Base-by-base conservation (phyloP, 35 echinoderm and acorn worm genomes). In the Strongylocentrotus purpuratus region DNA sequence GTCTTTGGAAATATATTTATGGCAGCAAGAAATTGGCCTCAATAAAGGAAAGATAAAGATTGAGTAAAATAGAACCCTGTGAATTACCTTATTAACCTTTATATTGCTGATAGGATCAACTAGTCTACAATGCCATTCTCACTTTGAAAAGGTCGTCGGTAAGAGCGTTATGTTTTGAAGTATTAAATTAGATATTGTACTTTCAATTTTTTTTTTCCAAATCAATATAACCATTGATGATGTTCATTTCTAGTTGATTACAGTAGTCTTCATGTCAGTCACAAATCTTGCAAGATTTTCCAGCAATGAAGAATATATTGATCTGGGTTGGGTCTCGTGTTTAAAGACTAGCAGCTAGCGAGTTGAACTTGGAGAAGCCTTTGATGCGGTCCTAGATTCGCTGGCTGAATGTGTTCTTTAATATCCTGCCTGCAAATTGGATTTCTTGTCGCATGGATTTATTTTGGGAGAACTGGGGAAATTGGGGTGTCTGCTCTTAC, bases 361-460 rank as follows among this genome's bases (percentile, higher is more conserved):
- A 78, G 20, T 78, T 78, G 65, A 78, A 78, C 65, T 78, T 78
- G 65, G 15, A 28, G 65, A 78, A 78, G 17, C 65, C 65, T 78
- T 78, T 78, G 65, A 78, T 78, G 65, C 65, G 20, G 25, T 28
- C 65, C 65, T 28, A 78, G 65, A 78, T 78, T 18, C 4, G 65
- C 65, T n/a, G 31, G 5, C 33, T 93, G 91, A 48, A 93, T 93
- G 91, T 93, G 48, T 58, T 58, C 33, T 31, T 58, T 33, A 58
- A 93, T 93, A 93, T 93, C 91, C 91, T 93, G 91, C 46, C 91
- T 14, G 22, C 31, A 93, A 93, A 93, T 93, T 93, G 48, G 25
- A 93, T 93, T 93, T 93, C 91, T 93, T 58, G 91, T 93, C 91
- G 91, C 91, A 25, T 32, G 48, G 48, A 93, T 58, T 93, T 93